Evolutionary conservation across 2,113 vertebrate genomes (phyloP).

Genomic region (Isurus oxyrinchus): DNA sequence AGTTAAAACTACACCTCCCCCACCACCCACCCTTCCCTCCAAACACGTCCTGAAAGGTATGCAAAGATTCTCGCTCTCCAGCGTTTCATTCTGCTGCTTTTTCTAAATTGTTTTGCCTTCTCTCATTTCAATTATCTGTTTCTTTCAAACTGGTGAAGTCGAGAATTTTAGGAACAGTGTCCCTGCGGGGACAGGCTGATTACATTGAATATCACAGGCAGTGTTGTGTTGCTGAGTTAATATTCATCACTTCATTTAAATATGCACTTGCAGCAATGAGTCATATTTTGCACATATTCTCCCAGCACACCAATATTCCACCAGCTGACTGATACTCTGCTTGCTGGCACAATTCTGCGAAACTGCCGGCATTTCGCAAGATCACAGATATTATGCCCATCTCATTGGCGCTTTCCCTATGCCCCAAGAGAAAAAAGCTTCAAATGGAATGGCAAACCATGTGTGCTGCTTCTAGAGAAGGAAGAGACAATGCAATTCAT

Average conservation of each 20-base stretch:
- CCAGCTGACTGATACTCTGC: not conserved
- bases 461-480: not conserved
- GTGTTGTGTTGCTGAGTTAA: not conserved
- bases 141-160: not conserved
- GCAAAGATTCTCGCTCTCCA: not conserved
- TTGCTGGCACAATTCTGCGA: not conserved
- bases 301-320: not conserved
- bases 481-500: not conserved
- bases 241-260: not conserved
- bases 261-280: not conserved
- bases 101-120: not conserved
- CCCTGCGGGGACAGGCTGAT: not conserved
- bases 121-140: not conserved
- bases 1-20: too few species aligned
- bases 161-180: not conserved
- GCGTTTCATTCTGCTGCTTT: not conserved
- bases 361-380: not conserved
- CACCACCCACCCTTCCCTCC: too few species aligned
- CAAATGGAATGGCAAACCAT: not conserved
- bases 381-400: not conserved
- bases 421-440: not conserved
- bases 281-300: not conserved
- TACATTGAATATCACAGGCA: not conserved
- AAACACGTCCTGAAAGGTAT: not conserved
- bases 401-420: not conserved